Evolutionary conservation across 2,888 invertebrate genomes (phyloP).

Genomic region (Agrilus mali): DNA sequence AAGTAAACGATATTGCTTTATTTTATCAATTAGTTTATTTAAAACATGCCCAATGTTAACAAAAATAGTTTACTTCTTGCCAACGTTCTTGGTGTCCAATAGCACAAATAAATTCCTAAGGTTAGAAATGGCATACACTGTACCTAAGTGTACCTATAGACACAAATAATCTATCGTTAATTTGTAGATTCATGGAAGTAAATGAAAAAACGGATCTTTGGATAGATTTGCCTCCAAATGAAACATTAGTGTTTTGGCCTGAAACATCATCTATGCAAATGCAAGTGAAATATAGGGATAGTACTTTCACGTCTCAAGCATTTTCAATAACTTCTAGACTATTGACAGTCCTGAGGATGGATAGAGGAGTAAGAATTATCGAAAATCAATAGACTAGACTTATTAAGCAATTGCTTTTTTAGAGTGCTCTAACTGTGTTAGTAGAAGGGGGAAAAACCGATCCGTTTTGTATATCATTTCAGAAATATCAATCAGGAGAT

Average conservation of each 20-base stretch:
- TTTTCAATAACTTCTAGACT: slow-evolving; percentile 59
- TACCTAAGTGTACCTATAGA: too few relatives aligned
- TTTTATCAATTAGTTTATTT: slow-evolving; percentile 55
- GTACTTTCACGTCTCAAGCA: slow-evolving; percentile 62
- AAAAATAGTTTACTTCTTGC: slow-evolving; percentile 65
- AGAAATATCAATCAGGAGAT: slow-evolving; percentile 61
- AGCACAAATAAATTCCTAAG: slow-evolving; percentile 44
- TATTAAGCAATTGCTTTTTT: slow-evolving; percentile 21
- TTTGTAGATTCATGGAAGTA: slow-evolving; percentile 66
- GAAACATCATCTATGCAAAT: slow-evolving; percentile 68
- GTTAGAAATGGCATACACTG: slow-evolving; percentile 17
- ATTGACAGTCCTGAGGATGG: slow-evolving; percentile 67
- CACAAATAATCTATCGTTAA: neutral
- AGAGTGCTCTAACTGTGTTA: slow-evolving; percentile 58
- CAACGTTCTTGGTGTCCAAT: slow-evolving; percentile 68
- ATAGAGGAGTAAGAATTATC: slow-evolving; percentile 53
- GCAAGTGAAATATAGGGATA: slow-evolving; percentile 67
- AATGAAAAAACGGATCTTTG: slow-evolving; percentile 75
- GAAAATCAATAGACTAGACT: neutral
- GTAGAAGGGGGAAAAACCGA: slow-evolving; percentile 61
- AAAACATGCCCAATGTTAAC: slow-evolving; percentile 61
- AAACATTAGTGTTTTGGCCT: slow-evolving; percentile 70
- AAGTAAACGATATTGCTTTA: slow-evolving; percentile 57
- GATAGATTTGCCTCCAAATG: slow-evolving; percentile 59
- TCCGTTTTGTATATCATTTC: slow-evolving; percentile 63